Base-by-base conservation (phyloP, 2,888 invertebrate species). In the Geophilus truncorum region DNA sequence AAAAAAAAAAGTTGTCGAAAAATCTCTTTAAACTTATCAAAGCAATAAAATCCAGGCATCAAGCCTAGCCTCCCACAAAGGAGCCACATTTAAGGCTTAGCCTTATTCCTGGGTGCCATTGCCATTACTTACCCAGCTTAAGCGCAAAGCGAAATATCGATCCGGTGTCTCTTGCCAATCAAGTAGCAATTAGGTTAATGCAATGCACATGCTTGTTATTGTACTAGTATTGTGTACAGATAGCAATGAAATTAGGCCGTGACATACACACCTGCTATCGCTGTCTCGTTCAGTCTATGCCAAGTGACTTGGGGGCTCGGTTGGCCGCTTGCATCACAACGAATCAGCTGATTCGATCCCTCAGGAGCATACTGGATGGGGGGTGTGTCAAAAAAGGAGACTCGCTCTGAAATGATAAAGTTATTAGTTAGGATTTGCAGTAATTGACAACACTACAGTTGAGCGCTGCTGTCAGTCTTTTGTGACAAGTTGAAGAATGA, bases 361-460 rank as follows among this genome's bases (percentile, higher is more conserved):
- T 91, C 90, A 78, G 86, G 86, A 0, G 89, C 90, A 79, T 86
- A 88, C 84, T 90, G 89, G 5, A 88, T 86, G 18, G 86, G 85
- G 40, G 88, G 87, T 78, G 90, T 90, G 84, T 90, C 90, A 84
- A 88, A 87, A 85, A 91, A 91, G 76, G 88, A 88, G 81, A 91
- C 88, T 82, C 89, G 89, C 83, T 89, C 91, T 91, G 82, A n/a
- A 84, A 82, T 6, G 45, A 5, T 28, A 32, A 76, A 80, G n/a
- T n/a, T n/a, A n/a, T n/a, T n/a, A n/a, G n/a, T n/a, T n/a, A n/a
- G n/a, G n/a, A n/a, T n/a, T n/a, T n/a, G n/a, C n/a, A n/a, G n/a
- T n/a, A n/a, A n/a, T n/a, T n/a, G n/a, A n/a, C n/a, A n/a, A n/a
- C n/a, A n/a, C n/a, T n/a, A n/a, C n/a, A n/a, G n/a, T n/a, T n/a